Conservation (phyloP, 2,113 vertebrate genomes). For the Halichoeres trimaculatus region DNA sequence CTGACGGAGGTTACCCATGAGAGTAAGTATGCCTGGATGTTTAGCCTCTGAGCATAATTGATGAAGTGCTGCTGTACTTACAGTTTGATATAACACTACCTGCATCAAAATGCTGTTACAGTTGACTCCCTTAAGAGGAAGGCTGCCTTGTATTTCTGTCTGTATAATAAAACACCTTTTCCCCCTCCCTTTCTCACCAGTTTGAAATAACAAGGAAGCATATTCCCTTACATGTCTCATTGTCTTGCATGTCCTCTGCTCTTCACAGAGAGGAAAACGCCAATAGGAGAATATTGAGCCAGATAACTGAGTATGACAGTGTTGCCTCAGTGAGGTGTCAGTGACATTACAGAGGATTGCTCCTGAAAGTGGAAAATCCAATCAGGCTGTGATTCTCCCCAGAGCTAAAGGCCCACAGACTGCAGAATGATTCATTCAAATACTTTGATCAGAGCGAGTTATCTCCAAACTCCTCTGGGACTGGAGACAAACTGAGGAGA, state of each 20-base stretch:
- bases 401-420: conserved; percentile 52
- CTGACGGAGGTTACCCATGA: conserved; percentile 35
- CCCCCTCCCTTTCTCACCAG: background rate
- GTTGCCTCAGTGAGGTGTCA: conserved; percentile 62
- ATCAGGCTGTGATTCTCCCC: conserved; percentile 61
- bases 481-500: conserved; percentile 48
- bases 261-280: conserved; percentile 53
- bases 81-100: conserved; percentile 31
- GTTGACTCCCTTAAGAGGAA: conserved; percentile 42
- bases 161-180: conserved; percentile 24
- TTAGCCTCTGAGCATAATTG: conserved; percentile 57
- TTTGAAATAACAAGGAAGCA: conserved; percentile 56
- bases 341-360: conserved; percentile 65
- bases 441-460: conserved; percentile 62
- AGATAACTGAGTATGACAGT: conserved; percentile 66
- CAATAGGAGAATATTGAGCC: conserved; percentile 68
- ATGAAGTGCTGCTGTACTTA: conserved; percentile 40
- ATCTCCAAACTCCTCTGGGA: conserved; percentile 43
- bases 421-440: conserved; percentile 64
- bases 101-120: conserved; percentile 48
- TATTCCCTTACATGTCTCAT: conserved; percentile 59
- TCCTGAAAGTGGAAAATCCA: conserved; percentile 76
- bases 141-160: conserved; percentile 52
- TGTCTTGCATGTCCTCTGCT: conserved; percentile 41
- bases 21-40: conserved; percentile 35